Evolutionary conservation across 2,797 vertebrate species (phyloP), one percentile per base, ranked within the genome.

Genomic region (Siniperca scherzeri): DNA sequence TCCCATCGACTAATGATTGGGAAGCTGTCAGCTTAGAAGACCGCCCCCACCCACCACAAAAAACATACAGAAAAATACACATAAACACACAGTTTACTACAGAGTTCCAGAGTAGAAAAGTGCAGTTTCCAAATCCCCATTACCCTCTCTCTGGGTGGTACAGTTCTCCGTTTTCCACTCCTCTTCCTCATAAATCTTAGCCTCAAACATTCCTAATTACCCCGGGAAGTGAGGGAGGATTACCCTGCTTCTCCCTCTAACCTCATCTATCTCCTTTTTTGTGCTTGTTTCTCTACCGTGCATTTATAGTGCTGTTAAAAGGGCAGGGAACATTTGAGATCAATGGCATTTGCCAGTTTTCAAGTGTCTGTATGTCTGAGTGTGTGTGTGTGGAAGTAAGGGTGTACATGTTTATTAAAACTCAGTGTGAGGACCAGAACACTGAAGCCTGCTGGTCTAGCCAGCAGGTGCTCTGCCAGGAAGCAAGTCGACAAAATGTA

Each of bases 121-220:
- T 70, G 74, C 82, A 57, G 77, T 87, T 87, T 87, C 86, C 84
- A 94, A 90, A 92, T 94, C 88, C 93, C 78, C 82, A 90, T 91
- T 92, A 94, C 84, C 75, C 87, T 88, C 93, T 91, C 85, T 73
- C 76, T 91, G 90, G 92, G 91, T 93, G 93, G 90, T 82, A 89
- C 81, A 72, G 60, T 69, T 83, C 89, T 88, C 60, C 50, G 59
- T 84, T 88, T 88, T 83, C 77, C 77, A 75, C 76, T 81, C 77
- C 82, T 88, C 70, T 83, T 87, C 88, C 71, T 88, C 84, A 77
- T 89, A 89, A 86, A 91, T 92, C 82, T 84, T 82, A 61, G 76
- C 78, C 80, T 74, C 72, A 76, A 87, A 91, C 84, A 85, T 85
- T 92, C 82, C 86, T 93, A 95, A 92, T 94, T 94, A 95, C 82